phyloP scores from a whole-genome alignment of 2,113 vertebrate genomes.

The Ancistrus triradiatus region DNA sequence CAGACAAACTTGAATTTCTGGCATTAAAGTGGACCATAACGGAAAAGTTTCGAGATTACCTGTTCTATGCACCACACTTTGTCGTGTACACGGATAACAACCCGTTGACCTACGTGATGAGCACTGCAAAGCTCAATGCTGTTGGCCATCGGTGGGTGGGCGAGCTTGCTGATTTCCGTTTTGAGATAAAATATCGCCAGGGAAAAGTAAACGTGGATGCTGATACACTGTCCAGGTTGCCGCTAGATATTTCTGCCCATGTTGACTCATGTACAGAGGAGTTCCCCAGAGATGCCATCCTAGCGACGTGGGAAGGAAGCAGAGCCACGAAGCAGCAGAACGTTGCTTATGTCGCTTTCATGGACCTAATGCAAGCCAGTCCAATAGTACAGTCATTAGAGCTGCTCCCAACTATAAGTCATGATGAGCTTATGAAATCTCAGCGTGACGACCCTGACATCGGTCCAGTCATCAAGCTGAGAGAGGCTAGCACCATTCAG shows the following conservation, averaged over 20 bases:
- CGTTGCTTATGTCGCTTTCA: not conserved
- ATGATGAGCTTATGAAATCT: not conserved
- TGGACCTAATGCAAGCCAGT: not conserved
- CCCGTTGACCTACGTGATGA: not conserved
- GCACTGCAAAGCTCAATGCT: not conserved
- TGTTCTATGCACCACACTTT: not conserved
- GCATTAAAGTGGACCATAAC: not conserved
- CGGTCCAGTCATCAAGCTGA: not conserved
- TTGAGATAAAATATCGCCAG: not conserved
- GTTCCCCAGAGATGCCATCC: not conserved
- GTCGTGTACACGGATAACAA: not conserved
- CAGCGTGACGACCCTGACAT: not conserved
- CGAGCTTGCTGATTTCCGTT: not conserved
- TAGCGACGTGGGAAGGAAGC: not conserved
- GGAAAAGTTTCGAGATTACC: not conserved
- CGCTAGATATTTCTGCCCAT: not conserved
- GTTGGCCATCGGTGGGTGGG: not conserved
- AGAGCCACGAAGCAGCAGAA: not conserved
- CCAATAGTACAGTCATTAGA: too few relatives aligned
- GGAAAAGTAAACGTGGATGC: not conserved
- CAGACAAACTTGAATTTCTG: not conserved
- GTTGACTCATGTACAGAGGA: not conserved
- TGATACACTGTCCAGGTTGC: not conserved
- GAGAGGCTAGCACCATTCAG: not conserved
- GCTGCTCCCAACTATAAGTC: not conserved